Evolutionary conservation across 2,113 vertebrate genomes (phyloP).

Genomic region (Zeus faber): DNA sequence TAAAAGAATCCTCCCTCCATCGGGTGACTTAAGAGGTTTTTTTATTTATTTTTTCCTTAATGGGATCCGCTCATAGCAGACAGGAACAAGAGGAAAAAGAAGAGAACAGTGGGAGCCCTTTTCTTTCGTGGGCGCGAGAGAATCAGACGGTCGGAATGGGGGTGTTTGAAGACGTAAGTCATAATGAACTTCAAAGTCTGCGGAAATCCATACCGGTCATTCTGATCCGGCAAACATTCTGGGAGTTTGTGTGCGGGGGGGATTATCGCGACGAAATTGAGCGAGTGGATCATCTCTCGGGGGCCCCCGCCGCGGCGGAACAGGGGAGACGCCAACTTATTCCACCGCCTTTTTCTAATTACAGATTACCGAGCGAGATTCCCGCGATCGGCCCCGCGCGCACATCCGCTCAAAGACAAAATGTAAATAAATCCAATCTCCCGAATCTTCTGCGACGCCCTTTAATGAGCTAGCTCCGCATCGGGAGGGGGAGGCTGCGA

Average conservation of each 20-base stretch:
- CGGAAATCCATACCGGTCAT: slow-evolving; percentile 17
- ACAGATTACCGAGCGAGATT: slow-evolving; percentile 12
- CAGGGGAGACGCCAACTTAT: neutral
- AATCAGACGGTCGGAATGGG: neutral
- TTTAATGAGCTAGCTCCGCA: no score
- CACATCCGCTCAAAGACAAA: no score
- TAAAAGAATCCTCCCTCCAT: no score
- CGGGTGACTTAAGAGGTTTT: no score
- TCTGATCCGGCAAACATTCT: slow-evolving; percentile 3
- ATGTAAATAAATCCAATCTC: no score
- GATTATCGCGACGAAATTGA: slow-evolving; percentile 9
- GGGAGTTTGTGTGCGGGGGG: neutral
- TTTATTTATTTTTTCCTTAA: neutral
- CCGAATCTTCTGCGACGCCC: no score
- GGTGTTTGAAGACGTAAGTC: slow-evolving; percentile 11
- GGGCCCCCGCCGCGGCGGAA: no score
- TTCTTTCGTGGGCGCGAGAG: slow-evolving; percentile 10
- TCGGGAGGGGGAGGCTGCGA: no score
- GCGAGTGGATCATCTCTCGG: slow-evolving; percentile 4
- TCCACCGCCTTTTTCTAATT: neutral
- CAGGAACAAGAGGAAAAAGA: neutral
- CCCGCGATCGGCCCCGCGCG: slow-evolving; percentile 33
- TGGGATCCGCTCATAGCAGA: neutral
- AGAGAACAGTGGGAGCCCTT: neutral
- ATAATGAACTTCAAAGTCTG: slow-evolving; percentile 11